These are phyloP conservation scores for Theretra japonica DNA, from an alignment of 2,888 invertebrate genomes.

Conservation along the genomic window DNA sequence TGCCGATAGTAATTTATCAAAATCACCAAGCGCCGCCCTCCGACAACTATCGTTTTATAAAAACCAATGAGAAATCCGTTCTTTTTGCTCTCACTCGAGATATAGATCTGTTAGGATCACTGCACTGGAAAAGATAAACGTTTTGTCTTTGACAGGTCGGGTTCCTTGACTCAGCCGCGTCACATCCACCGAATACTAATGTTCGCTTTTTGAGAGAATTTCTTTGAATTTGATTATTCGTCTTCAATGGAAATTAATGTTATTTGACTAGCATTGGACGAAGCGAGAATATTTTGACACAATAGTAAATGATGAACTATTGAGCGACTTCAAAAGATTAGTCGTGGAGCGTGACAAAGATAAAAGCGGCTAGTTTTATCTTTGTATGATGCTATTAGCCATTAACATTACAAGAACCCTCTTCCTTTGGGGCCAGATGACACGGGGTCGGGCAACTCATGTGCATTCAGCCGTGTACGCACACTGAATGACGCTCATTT, in stretches of 20 bases:
- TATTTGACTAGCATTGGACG: conserved; percentile 40
- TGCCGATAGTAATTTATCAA: conserved; percentile 78
- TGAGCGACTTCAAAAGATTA: conserved; percentile 49
- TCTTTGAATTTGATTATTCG: conserved; percentile 48
- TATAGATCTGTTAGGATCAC: conserved; percentile 64
- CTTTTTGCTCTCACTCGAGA: conserved; percentile 63
- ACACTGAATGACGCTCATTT: conserved; percentile 51
- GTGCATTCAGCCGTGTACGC: conserved; percentile 66
- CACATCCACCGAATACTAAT: conserved; percentile 58
- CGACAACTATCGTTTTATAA: conserved; percentile 51
- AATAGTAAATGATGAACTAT: conserved; percentile 39
- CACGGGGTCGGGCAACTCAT: conserved; percentile 73
- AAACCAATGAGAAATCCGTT: conserved; percentile 60
- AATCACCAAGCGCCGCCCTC: conserved; percentile 58
- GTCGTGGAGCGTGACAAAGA: conserved; percentile 71
- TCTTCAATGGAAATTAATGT: conserved; percentile 50
- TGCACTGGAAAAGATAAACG: conserved; percentile 60
- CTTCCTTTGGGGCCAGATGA: conserved; percentile 73
- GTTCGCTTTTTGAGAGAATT: conserved; percentile 49
- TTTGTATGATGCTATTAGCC: conserved; percentile 62
- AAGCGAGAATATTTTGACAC: conserved; percentile 37
- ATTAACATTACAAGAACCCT: conserved; percentile 74
- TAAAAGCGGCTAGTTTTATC: conserved; percentile 66
- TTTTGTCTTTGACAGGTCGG: conserved; percentile 60
- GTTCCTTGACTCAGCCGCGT: conserved; percentile 50